Evolutionary conservation across 2,113 vertebrate genomes (phyloP).

Genomic region (Leuciscus idus): DNA sequence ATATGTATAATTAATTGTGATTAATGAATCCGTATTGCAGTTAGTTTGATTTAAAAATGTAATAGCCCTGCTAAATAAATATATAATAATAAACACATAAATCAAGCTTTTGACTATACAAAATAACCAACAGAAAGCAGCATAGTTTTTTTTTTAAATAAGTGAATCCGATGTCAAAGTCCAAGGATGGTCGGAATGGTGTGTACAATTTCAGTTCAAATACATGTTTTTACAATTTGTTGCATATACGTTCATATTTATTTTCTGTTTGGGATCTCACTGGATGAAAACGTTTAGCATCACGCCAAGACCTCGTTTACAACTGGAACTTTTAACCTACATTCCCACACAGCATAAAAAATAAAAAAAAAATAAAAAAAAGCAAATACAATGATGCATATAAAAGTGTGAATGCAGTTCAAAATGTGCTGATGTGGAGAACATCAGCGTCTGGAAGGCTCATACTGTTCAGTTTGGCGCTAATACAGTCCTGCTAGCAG

Average conservation of each 20-base stretch:
- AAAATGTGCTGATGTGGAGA: conserved; percentile 12
- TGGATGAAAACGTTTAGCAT: background rate
- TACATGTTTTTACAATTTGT: background rate
- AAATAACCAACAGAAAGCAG: background rate
- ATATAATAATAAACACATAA: background rate
- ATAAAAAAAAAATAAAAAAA: no score
- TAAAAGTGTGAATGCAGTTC: background rate
- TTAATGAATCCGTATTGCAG: no score
- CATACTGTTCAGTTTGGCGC: background rate
- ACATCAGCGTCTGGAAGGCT: background rate
- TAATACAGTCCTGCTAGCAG: background rate
- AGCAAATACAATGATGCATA: background rate
- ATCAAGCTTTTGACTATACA: background rate
- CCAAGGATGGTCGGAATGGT: background rate
- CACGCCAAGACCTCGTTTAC: background rate
- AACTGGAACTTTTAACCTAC: background rate
- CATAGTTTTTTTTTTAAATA: background rate
- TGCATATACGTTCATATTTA: background rate
- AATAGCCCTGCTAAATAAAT: background rate
- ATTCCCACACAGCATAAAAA: background rate
- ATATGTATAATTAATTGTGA: no score
- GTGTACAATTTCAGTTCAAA: background rate
- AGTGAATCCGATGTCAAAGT: background rate
- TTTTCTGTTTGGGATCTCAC: background rate
- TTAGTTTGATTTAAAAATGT: no score